Evolutionary conservation across 2,888 invertebrate species (phyloP).

Genomic region (Drosophila vallismaia): DNA sequence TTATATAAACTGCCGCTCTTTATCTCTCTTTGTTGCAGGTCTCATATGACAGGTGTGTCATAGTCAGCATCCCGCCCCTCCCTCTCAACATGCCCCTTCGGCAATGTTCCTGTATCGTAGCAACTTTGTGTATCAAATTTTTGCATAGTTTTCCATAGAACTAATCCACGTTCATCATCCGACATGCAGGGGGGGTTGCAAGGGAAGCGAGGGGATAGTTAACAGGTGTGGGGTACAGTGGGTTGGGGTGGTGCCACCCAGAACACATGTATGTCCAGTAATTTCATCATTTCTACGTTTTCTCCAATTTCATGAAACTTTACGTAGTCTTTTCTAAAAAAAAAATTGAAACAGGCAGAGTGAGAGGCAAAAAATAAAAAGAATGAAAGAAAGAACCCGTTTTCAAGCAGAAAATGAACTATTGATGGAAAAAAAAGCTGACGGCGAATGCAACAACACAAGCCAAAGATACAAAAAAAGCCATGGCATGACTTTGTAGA

Average conservation of each 20-base stretch:
- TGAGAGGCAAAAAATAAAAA: slow-evolving; percentile 9
- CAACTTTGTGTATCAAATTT: slow-evolving; percentile 58
- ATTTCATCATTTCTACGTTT: slow-evolving; percentile 75
- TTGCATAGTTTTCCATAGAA: slow-evolving; percentile 61
- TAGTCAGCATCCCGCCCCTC: slow-evolving; percentile 30
- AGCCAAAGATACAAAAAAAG: slow-evolving; percentile 60
- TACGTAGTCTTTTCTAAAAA: slow-evolving; percentile 47
- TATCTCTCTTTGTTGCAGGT: slow-evolving; percentile 27
- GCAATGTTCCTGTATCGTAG: slow-evolving; percentile 2
- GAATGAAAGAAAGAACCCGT: slow-evolving; percentile 58
- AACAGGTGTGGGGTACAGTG: slow-evolving; percentile 5
- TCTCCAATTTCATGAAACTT: slow-evolving; percentile 71
- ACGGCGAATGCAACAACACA: slow-evolving; percentile 69
- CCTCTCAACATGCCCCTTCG: slow-evolving; percentile 1
- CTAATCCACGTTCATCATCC: slow-evolving; percentile 40
- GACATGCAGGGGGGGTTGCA: background rate
- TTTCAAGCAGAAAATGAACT: slow-evolving; percentile 77
- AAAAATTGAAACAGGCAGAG: slow-evolving; percentile 32
- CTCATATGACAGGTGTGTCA: slow-evolving; percentile 40
- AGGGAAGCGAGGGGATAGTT: background rate
- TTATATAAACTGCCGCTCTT: slow-evolving; percentile 30
- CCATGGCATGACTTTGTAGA: slow-evolving; percentile 60
- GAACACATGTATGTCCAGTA: slow-evolving; percentile 65
- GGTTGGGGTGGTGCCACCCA: slow-evolving; percentile 13
- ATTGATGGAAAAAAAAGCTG: slow-evolving; percentile 71